Percentiles rank a stretch among this genome's conserved stretches.
Conservation (phyloP, 2,888 invertebrate species). For the Rhamnusium bicolor region DNA sequence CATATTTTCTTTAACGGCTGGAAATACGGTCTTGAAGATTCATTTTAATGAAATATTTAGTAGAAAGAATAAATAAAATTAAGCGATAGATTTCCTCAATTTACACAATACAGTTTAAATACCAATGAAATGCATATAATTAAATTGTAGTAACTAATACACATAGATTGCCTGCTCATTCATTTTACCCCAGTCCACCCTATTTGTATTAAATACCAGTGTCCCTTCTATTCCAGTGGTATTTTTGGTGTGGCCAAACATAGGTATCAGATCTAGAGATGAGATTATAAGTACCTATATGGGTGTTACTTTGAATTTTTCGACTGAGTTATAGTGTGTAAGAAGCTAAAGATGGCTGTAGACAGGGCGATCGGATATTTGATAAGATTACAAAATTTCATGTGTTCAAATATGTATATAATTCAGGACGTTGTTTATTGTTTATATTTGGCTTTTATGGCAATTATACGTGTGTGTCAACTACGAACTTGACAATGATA, state of each 20-base stretch:
- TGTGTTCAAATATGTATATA: too few relatives aligned
- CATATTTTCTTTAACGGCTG: too few relatives aligned
- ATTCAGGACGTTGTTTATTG: too few relatives aligned
- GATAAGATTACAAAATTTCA: constrained; percentile 8
- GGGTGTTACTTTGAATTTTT: constrained; percentile 1
- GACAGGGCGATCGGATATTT: constrained; percentile 4
- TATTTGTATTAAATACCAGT: neutral
- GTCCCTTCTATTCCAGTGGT: neutral
- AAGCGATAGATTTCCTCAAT: too few relatives aligned
- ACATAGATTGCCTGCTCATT: neutral
- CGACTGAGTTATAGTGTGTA: constrained; percentile 1
- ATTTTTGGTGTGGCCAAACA: constrained; percentile 19
- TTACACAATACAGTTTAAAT: too few relatives aligned
- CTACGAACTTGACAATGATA: too few relatives aligned
- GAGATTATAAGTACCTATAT: constrained; percentile 7
- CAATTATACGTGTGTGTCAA: too few relatives aligned
- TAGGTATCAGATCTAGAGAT: constrained; percentile 7
- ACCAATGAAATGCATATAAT: too few relatives aligned
- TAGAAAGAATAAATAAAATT: too few relatives aligned
- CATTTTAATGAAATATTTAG: too few relatives aligned
- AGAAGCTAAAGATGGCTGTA: neutral
- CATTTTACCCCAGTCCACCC: neutral
- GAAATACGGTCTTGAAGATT: too few relatives aligned
- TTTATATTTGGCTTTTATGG: too few relatives aligned
- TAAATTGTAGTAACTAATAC: neutral